phyloP scores from a whole-genome alignment of 2,888 invertebrate species.

The Drosophila setosimentum region DNA sequence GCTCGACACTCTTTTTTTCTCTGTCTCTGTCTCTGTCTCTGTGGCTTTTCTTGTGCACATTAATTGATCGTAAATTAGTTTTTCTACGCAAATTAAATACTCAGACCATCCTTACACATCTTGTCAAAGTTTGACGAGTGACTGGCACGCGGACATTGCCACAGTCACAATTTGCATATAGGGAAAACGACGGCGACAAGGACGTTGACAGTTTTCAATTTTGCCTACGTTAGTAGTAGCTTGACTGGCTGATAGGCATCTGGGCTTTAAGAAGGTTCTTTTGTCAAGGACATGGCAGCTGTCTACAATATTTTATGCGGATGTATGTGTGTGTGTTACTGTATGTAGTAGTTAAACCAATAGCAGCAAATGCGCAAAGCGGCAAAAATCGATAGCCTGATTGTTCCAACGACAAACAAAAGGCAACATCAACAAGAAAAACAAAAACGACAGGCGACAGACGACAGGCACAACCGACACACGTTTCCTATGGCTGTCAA shows the following conservation, averaged over 20 bases:
- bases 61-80: conserved; percentile 62
- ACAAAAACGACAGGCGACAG: conserved; percentile 5
- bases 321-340: conserved; percentile 13
- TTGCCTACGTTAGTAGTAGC: conserved; percentile 17
- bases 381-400: conserved; percentile 74
- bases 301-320: conserved; percentile 32
- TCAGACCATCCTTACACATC: neutral
- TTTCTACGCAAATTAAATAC: conserved; percentile 56
- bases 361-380: conserved; percentile 59
- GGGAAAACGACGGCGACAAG: neutral
- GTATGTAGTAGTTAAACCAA: conserved; percentile 48
- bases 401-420: conserved; percentile 74
- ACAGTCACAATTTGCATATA: conserved; percentile 36
- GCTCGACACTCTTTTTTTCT: neutral
- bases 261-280: conserved; percentile 53
- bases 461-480: conserved; percentile 47
- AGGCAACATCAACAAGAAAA: conserved; percentile 37
- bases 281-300: conserved; percentile 53
- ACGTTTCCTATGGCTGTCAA: conserved; percentile 55
- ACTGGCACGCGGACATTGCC: conserved; percentile 20
- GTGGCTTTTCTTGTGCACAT: conserved; percentile 8
- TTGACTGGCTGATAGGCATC: conserved; percentile 31
- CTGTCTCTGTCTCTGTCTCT: too few relatives aligned
- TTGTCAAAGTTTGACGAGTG: conserved; percentile 13
- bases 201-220: conserved; percentile 47